These are phyloP conservation scores for Pseudorectes ferrugineus DNA, from an alignment of 2,113 vertebrate genomes.

Conservation along the genomic window DNA sequence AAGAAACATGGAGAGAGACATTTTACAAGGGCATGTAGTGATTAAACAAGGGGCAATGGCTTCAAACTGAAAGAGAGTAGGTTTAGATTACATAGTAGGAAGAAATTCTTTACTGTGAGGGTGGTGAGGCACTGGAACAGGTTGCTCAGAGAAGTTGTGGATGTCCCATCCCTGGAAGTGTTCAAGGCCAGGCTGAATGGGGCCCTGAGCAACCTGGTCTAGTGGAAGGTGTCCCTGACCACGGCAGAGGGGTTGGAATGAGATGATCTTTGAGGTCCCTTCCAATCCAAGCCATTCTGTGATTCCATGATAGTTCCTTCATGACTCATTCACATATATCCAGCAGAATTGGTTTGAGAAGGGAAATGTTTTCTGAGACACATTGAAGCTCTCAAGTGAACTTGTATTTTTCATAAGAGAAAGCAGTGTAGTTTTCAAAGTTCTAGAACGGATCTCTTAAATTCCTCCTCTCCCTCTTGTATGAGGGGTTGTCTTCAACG, in stretches of 20 bases:
- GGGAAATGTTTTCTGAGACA: neutral
- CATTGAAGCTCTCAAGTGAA: neutral
- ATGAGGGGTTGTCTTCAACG: fast-evolving
- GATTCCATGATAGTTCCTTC: neutral
- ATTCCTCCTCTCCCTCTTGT: neutral
- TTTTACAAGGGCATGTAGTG: neutral
- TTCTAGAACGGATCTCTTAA: neutral
- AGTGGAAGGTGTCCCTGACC: neutral
- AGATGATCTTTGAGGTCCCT: neutral
- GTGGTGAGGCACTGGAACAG: neutral
- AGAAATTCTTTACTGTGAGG: neutral
- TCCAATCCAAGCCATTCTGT: neutral
- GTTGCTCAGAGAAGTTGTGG: neutral
- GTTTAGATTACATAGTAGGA: neutral
- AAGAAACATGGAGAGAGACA: neutral
- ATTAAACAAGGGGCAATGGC: neutral
- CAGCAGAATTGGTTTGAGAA: neutral
- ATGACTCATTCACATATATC: neutral
- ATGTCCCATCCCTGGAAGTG: neutral
- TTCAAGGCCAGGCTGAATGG: neutral
- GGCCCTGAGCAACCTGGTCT: neutral
- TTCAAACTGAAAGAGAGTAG: neutral
- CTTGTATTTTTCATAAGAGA: neutral
- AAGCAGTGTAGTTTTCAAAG: neutral
- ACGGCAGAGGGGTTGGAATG: neutral